Conservation (phyloP, 2,113 vertebrate species). For the Brachyistius frenatus region DNA sequence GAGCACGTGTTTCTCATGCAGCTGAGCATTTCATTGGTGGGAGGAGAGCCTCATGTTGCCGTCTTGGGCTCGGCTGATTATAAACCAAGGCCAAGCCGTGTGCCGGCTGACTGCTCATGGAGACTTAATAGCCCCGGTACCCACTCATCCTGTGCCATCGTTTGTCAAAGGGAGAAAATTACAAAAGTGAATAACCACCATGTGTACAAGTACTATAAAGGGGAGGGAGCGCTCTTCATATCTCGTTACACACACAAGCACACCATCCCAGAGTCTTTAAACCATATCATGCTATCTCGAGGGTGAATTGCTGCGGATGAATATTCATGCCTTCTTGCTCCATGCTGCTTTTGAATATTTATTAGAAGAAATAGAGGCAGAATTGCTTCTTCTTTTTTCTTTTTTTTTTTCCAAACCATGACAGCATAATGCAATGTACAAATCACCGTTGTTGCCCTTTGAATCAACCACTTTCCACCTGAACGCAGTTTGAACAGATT, state of each 20-base stretch:
- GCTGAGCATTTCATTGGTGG: conserved; percentile 38
- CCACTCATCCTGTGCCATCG: conserved; percentile 27
- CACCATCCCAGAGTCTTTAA: conserved; percentile 11
- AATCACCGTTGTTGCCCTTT: background rate
- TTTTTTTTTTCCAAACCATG: background rate
- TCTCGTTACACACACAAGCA: background rate
- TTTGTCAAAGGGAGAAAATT: conserved; percentile 28
- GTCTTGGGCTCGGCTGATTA: conserved; percentile 41
- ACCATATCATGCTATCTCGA: conserved; percentile 30
- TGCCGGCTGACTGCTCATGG: conserved; percentile 46
- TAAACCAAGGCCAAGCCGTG: conserved; percentile 29
- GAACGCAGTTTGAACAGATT: no score
- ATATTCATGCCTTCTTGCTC: conserved; percentile 52
- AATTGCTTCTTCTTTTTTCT: conserved; percentile 1
- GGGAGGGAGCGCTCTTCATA: background rate
- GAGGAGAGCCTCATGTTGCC: conserved; percentile 35
- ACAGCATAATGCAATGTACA: background rate
- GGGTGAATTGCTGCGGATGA: conserved; percentile 43
- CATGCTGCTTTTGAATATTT: conserved; percentile 53
- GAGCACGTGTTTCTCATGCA: conserved; percentile 46
- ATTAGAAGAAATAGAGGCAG: conserved; percentile 2
- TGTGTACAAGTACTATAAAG: background rate
- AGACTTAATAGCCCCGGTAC: conserved; percentile 2
- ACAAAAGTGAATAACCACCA: conserved; percentile 3
- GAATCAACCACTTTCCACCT: no score